These are phyloP conservation scores for Centruroides sculpturatus DNA, from an alignment of 1,140 invertebrate genomes.

Conservation along the genomic window DNA sequence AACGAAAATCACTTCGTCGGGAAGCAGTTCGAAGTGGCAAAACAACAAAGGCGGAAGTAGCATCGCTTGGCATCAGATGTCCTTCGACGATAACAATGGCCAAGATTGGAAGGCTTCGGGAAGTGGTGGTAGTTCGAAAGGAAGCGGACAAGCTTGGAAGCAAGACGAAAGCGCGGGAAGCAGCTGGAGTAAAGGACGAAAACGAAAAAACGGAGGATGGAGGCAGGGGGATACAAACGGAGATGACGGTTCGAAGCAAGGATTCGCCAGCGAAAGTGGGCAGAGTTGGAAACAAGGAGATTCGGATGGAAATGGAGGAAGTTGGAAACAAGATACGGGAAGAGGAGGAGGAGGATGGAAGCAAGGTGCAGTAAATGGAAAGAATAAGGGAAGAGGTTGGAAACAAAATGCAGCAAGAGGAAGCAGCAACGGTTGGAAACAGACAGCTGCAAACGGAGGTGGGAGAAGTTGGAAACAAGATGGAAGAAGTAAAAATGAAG, in stretches of 20 bases:
- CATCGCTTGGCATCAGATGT: too few relatives aligned
- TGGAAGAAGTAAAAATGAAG: constrained; percentile 21
- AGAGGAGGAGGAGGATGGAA: neutral
- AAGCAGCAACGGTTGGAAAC: neutral
- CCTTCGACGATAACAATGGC: too few relatives aligned
- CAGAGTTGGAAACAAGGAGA: neutral
- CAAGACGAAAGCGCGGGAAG: neutral
- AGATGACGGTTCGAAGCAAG: neutral
- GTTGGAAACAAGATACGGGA: neutral
- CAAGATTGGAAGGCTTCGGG: too few relatives aligned
- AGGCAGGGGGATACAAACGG: neutral
- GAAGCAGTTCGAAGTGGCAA: too few relatives aligned
- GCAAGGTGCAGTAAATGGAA: neutral
- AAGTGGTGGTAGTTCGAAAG: too few relatives aligned
- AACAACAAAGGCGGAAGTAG: too few relatives aligned
- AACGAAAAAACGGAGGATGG: neutral
- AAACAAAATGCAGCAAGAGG: neutral
- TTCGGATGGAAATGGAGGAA: neutral
- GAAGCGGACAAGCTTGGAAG: neutral
- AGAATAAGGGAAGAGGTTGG: neutral
- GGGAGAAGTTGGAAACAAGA: constrained; percentile 19
- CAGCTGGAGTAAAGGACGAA: neutral
- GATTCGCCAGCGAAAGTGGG: neutral
- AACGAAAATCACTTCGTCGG: too few relatives aligned
- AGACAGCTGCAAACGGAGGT: constrained; percentile 7